A percentile compares a stretch with the other conserved stretches of the same genome.
Conservation (phyloP, 2,113 vertebrate species). For the Dromiciops gliroides region DNA sequence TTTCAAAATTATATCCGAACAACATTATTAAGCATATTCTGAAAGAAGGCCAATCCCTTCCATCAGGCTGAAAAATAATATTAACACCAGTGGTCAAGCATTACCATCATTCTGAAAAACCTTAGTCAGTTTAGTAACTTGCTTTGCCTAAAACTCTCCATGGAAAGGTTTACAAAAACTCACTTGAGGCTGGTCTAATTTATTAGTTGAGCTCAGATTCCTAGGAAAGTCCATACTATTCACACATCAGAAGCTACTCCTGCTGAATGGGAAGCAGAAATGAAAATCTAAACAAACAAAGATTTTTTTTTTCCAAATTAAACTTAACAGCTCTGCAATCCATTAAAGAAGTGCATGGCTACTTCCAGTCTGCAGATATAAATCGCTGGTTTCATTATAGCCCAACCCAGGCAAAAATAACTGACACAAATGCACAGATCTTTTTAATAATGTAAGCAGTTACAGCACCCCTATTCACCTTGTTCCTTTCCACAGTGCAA, state of each 20-base stretch:
- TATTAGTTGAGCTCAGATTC: slow-evolving; percentile 46
- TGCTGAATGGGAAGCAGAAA: slow-evolving; percentile 45
- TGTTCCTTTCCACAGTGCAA: slow-evolving; percentile 40
- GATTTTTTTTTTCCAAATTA: slow-evolving; percentile 28
- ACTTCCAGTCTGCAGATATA: slow-evolving; percentile 43
- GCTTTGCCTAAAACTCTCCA: slow-evolving; percentile 39
- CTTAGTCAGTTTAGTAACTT: slow-evolving; percentile 58
- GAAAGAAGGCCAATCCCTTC: slow-evolving; percentile 22
- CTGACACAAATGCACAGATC: neutral
- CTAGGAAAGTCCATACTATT: slow-evolving; percentile 11
- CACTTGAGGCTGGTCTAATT: slow-evolving; percentile 66
- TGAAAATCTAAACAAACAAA: slow-evolving; percentile 33
- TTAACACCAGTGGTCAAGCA: slow-evolving; percentile 32
- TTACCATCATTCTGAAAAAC: slow-evolving; percentile 59
- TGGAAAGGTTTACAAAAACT: slow-evolving; percentile 60
- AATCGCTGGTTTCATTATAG: neutral
- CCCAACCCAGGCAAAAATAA: slow-evolving; percentile 5
- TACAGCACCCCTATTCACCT: slow-evolving; percentile 7
- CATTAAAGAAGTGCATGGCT: neutral
- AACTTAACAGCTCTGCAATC: neutral
- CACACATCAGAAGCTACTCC: slow-evolving; percentile 10
- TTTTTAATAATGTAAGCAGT: slow-evolving; percentile 24
- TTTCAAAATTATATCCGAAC: slow-evolving; percentile 55
- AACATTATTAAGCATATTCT: slow-evolving; percentile 38
- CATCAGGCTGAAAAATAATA: slow-evolving; percentile 34